phyloP scores from a whole-genome alignment of 2,888 invertebrate genomes.

The Nesidiocoris tenuis region DNA sequence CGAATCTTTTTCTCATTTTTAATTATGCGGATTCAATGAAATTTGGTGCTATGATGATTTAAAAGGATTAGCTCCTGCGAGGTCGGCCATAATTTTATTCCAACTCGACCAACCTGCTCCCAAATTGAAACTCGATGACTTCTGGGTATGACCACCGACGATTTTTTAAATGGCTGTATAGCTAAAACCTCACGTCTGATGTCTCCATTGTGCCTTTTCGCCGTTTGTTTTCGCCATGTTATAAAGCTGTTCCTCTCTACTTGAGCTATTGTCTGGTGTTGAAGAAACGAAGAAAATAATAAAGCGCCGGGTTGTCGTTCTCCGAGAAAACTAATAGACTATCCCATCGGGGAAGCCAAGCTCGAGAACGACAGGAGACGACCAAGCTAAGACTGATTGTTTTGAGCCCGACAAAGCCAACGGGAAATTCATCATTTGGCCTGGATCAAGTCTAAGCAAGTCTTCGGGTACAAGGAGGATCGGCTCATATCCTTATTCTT shows the following conservation, averaged over 20 bases:
- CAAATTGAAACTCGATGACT: no score
- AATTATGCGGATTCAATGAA: no score
- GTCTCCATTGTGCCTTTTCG: neutral
- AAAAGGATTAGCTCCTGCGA: no score
- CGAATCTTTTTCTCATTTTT: no score
- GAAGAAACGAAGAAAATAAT: neutral
- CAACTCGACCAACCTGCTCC: no score
- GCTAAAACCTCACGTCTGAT: no score
- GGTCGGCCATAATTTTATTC: no score
- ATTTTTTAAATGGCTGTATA: no score
- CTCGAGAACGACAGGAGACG: neutral
- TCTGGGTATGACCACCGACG: no score
- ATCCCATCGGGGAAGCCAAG: neutral
- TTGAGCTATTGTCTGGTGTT: neutral
- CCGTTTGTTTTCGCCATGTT: neutral
- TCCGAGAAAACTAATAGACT: neutral
- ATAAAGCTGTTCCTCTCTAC: neutral
- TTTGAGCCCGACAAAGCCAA: slow-evolving; percentile 12
- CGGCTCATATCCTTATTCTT: neutral
- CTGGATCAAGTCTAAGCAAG: neutral
- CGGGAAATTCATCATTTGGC: slow-evolving; percentile 23
- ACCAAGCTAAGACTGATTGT: slow-evolving; percentile 10
- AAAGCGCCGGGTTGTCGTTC: neutral
- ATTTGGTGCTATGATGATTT: no score
- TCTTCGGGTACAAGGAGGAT: neutral